Evolutionary conservation across 2,888 invertebrate genomes (phyloP).

Genomic region (Rhaphigaster nebulosa): DNA sequence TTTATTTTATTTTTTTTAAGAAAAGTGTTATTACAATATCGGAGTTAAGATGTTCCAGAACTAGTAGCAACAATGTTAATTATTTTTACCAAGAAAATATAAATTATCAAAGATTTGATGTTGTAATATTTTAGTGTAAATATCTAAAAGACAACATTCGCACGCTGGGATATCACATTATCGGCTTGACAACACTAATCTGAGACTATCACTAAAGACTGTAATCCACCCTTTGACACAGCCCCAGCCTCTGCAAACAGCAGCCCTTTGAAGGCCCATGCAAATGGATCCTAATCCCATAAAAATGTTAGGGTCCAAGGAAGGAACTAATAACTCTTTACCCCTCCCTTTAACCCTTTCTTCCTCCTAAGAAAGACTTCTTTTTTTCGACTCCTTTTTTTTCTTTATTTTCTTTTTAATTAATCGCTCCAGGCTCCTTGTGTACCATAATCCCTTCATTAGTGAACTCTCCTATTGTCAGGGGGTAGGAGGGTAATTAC

Average conservation of each 20-base stretch:
- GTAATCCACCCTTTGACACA: constrained; percentile 35
- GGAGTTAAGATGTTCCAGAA: no score
- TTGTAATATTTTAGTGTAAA: neutral
- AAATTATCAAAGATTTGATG: neutral
- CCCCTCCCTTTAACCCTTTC: constrained; percentile 33
- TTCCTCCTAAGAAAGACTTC: constrained; percentile 26
- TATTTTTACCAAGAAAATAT: neutral
- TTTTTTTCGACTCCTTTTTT: constrained; percentile 34
- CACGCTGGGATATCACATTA: neutral
- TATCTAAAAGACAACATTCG: neutral
- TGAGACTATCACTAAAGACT: neutral
- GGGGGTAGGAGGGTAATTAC: constrained; percentile 24
- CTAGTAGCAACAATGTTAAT: no score
- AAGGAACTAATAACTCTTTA: constrained; percentile 42
- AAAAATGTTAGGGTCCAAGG: constrained; percentile 34
- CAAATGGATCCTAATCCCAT: constrained; percentile 53
- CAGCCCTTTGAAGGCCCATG: constrained; percentile 39
- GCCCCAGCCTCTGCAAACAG: constrained; percentile 46
- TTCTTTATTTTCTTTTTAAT: constrained; percentile 47
- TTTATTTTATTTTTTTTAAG: no score
- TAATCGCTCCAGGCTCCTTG: constrained; percentile 19
- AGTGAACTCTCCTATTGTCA: constrained; percentile 32
- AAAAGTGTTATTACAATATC: no score
- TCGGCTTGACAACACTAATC: neutral
- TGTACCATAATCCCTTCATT: constrained; percentile 37